Base-by-base conservation (phyloP, 2,888 invertebrate species). In the Acrobasis repandana region DNA sequence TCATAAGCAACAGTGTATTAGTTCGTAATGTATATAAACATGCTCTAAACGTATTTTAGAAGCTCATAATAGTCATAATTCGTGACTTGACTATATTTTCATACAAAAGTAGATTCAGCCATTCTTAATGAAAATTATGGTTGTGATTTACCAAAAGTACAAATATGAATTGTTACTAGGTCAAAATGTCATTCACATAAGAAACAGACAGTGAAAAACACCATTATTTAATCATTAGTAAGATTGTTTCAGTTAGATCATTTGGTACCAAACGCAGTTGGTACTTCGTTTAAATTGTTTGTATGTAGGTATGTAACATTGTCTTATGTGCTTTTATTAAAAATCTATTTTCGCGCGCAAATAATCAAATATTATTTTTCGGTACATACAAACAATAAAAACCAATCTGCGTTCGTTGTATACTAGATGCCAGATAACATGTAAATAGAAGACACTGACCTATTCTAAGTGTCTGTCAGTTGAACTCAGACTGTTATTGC, bases 91-190 rank as follows among this genome's bases (percentile, higher is more conserved):
- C 28, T 28, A 28, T 28, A 28, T 28, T 43, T 43, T 43, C n/a
- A 43, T 43, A 43, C 43, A n/a, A 43, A n/a, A 43, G 43, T 43
- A 43, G n/a, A 43, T 14, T 43, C 43, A 43, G 43, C n/a, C 43
- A 43, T 43, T n/a, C 11, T 43, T 43, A 6, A 14, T 14, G 43
- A 11, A 43, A 10, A 14, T 38, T 38, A 38, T 11, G 43, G 3
- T n/a, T 14, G 43, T 43, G 43, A n/a, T 43, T n/a, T 43, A 43
- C n/a, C 43, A 14, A 43, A 11, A 43, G n/a, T 43, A 43, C 14
- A 43, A 43, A n/a, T 43, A 14, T 43, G 14, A n/a, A n/a, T 43
- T 4, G 4, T 43, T 43, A n/a, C n/a, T 10, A 43, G 43, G 43
- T n/a, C 43, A n/a, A 43, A 18, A 48, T 48, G 18, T 15, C 18